phyloP scores from a whole-genome alignment of 1,140 invertebrate species.

The Monomorium pharaonis region DNA sequence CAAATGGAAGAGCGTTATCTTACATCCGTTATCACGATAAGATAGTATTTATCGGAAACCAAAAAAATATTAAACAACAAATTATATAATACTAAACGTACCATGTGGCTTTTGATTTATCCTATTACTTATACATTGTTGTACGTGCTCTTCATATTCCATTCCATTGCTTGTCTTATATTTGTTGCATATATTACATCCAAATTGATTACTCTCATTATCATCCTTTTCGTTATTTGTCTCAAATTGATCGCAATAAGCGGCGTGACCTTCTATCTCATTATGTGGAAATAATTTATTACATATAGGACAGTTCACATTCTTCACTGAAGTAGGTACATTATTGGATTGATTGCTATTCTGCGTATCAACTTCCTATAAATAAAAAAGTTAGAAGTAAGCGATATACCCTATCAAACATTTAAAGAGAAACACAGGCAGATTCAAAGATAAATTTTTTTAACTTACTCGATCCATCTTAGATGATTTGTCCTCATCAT shows the following conservation, averaged over 20 bases:
- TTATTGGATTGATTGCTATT: not conserved
- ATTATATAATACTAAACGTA: slow-evolving; percentile 22
- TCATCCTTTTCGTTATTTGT: slow-evolving; percentile 36
- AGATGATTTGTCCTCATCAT: not conserved
- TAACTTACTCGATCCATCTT: slow-evolving; percentile 19
- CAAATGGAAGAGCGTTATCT: not conserved
- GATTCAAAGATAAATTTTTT: not conserved
- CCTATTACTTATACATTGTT: slow-evolving; percentile 52
- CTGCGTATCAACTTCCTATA: slow-evolving; percentile 25
- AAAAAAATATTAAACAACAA: slow-evolving; percentile 19
- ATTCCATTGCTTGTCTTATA: slow-evolving; percentile 62
- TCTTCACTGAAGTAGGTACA: slow-evolving; percentile 12
- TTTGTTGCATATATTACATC: slow-evolving; percentile 68
- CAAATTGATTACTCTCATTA: slow-evolving; percentile 6
- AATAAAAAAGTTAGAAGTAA: not conserved
- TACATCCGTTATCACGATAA: slow-evolving; percentile 4
- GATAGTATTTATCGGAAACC: slow-evolving; percentile 26
- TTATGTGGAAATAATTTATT: slow-evolving; percentile 65
- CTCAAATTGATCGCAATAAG: slow-evolving; percentile 71
- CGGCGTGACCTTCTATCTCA: slow-evolving; percentile 75
- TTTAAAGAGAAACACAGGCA: not conserved
- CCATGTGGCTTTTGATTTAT: slow-evolving; percentile 43
- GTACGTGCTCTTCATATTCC: slow-evolving; percentile 68
- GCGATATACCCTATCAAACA: not conserved
- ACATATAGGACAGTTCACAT: slow-evolving; percentile 76